Conservation (phyloP, 1,140 invertebrate genomes). For the Diorhabda elongata region DNA sequence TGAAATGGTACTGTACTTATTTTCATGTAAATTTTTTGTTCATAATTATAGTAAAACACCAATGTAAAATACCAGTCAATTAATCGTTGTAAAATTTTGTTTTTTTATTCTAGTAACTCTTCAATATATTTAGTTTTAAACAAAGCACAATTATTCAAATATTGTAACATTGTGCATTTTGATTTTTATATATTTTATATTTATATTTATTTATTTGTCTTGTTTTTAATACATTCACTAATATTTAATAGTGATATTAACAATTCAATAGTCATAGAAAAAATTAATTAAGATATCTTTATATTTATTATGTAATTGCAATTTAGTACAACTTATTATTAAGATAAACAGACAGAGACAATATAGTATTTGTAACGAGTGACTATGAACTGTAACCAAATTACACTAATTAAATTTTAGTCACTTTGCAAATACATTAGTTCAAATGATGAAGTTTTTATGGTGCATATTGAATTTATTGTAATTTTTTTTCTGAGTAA, state of each 20-base stretch:
- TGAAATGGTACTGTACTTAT: constrained; percentile 33
- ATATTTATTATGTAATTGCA: constrained; percentile 30
- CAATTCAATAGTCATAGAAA: constrained; percentile 21
- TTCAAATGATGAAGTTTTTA: not conserved
- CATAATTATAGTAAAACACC: constrained; percentile 24
- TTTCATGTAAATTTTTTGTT: constrained; percentile 32
- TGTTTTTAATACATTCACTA: constrained; percentile 28
- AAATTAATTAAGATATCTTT: constrained; percentile 27
- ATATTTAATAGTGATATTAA: constrained; percentile 19
- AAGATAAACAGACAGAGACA: constrained; percentile 31
- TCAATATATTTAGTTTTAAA: constrained; percentile 4
- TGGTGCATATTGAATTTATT: not conserved
- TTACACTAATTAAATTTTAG: constrained; percentile 23
- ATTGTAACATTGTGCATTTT: constrained; percentile 14
- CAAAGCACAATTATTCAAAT: constrained; percentile 8
- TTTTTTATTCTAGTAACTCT: constrained; percentile 1
- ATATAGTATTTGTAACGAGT: constrained; percentile 37
- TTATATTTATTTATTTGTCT: constrained; percentile 31
- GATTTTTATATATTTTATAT: constrained; percentile 27
- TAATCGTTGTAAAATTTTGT: constrained; percentile 26
- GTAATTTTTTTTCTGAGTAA: constrained; percentile 1
- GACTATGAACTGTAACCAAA: constrained; percentile 24
- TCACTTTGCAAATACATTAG: constrained; percentile 30
- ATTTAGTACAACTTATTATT: constrained; percentile 36
- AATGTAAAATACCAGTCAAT: constrained; percentile 36